Conservation (phyloP, 2,113 vertebrate genomes). For the Psittacus erithacus region DNA sequence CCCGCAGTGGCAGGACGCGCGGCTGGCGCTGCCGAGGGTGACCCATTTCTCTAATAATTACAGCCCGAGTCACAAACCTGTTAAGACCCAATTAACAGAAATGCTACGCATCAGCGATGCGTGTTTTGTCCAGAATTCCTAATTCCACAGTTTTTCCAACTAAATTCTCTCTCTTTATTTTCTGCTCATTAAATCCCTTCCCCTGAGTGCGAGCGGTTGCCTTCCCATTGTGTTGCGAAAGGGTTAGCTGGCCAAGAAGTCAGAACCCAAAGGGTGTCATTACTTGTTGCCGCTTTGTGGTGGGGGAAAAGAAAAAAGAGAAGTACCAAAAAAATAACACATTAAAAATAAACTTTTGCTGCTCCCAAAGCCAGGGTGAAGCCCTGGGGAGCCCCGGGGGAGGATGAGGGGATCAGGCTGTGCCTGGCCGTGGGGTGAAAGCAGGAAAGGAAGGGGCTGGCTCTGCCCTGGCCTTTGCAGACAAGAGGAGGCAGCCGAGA, state of each 20-base stretch:
- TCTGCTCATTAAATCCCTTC: slow-evolving; percentile 80
- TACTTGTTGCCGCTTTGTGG: slow-evolving; percentile 24
- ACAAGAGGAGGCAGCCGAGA: slow-evolving; percentile 25
- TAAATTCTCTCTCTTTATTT: slow-evolving; percentile 80
- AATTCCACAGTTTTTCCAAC: slow-evolving; percentile 79
- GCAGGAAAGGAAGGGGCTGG: not conserved
- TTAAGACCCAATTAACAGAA: slow-evolving; percentile 85
- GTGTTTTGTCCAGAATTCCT: slow-evolving; percentile 79
- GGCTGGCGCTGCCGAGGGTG: slow-evolving; percentile 66
- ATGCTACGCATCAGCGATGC: slow-evolving; percentile 78
- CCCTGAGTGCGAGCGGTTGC: slow-evolving; percentile 74
- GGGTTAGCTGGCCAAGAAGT: slow-evolving; percentile 67
- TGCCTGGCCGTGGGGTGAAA: not conserved
- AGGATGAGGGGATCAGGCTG: not conserved
- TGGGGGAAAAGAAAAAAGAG: not conserved
- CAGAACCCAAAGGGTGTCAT: slow-evolving; percentile 51
- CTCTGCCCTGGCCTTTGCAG: slow-evolving; percentile 6
- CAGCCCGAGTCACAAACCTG: slow-evolving; percentile 78
- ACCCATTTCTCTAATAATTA: slow-evolving; percentile 79
- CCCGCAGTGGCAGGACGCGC: slow-evolving; percentile 34
- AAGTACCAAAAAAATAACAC: not conserved
- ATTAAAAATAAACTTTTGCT: not conserved
- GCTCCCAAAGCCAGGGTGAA: not conserved
- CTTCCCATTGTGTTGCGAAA: slow-evolving; percentile 73
- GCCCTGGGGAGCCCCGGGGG: not conserved